phyloP scores from a whole-genome alignment of 92 coral and sea anemone genomes.

The Zoanthus gigantus region DNA sequence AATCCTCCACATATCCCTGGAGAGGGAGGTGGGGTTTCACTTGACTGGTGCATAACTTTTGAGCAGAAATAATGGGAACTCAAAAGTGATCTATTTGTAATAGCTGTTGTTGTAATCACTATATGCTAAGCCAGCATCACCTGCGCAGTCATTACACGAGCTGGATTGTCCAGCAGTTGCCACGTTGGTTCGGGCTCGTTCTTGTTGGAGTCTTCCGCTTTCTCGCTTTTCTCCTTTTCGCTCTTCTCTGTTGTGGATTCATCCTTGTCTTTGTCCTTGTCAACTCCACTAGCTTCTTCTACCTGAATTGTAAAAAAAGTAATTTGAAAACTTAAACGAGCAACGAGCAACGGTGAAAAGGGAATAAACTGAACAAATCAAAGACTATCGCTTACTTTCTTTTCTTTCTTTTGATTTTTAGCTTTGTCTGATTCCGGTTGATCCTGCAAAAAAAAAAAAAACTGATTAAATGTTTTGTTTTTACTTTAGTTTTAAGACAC shows the following conservation, averaged over 20 bases:
- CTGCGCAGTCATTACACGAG: constrained; percentile 95
- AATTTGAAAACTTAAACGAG: neutral
- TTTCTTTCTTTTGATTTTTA: neutral
- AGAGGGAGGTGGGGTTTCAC: neutral
- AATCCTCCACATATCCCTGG: too few species aligned
- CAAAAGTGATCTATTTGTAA: too few species aligned
- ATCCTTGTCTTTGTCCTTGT: constrained; percentile 76
- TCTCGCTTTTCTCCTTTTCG: constrained; percentile 87
- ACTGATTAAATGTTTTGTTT: neutral
- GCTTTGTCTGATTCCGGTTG: constrained; percentile 33
- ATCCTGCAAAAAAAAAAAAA: constrained; percentile 9
- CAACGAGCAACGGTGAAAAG: neutral
- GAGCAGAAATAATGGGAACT: too few species aligned
- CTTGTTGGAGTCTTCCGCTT: constrained; percentile 44
- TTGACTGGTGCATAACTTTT: too few species aligned
- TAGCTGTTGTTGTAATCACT: neutral
- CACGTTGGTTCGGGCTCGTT: constrained; percentile 89
- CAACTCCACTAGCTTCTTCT: constrained; percentile 32
- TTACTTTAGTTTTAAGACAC: neutral
- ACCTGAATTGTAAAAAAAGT: neutral
- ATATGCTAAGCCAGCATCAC: constrained; percentile 38
- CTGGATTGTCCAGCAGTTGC: constrained; percentile 93
- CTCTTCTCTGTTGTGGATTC: constrained; percentile 90
- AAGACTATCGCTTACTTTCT: constrained; percentile 24
- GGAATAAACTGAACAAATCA: neutral